phyloP scores from a whole-genome alignment of 1,140 invertebrate species.

The Neomicropteryx cornuta region DNA sequence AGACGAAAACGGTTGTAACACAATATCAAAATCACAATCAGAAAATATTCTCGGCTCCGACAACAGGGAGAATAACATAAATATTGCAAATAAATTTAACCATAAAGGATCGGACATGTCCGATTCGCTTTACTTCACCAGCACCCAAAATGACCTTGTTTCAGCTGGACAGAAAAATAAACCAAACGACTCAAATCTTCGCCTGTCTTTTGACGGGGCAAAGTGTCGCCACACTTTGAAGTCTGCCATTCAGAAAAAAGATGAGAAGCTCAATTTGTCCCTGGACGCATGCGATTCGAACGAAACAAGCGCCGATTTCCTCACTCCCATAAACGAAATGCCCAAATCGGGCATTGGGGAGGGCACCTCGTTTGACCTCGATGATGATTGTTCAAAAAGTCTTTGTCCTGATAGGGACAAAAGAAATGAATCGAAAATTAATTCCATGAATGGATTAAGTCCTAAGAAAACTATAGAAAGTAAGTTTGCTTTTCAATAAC shows the following conservation, averaged over 20 bases:
- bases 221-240: conserved; percentile 24
- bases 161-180: conserved; percentile 27
- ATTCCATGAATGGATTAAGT: no score
- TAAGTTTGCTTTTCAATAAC: no score
- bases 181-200: conserved; percentile 27
- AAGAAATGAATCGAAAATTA: conserved; percentile 12
- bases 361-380: conserved; percentile 9
- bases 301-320: conserved; percentile 37
- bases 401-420: conserved; percentile 9
- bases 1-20: conserved; percentile 34
- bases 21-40: conserved; percentile 36
- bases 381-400: conserved; percentile 11
- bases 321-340: conserved; percentile 40
- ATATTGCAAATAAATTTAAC: conserved; percentile 20
- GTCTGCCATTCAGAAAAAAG: conserved; percentile 19
- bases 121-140: conserved; percentile 39
- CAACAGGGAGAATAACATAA: conserved; percentile 24
- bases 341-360: conserved; percentile 26
- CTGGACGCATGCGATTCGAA: conserved; percentile 38
- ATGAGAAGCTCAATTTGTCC: conserved; percentile 33
- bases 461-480: no score
- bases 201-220: conserved; percentile 30
- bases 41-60: conserved; percentile 36
- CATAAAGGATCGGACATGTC: conserved; percentile 27
- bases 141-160: conserved; percentile 30